Evolutionary conservation across 2,797 vertebrate genomes (phyloP).

Genomic region (Cyclura pinguis): DNA sequence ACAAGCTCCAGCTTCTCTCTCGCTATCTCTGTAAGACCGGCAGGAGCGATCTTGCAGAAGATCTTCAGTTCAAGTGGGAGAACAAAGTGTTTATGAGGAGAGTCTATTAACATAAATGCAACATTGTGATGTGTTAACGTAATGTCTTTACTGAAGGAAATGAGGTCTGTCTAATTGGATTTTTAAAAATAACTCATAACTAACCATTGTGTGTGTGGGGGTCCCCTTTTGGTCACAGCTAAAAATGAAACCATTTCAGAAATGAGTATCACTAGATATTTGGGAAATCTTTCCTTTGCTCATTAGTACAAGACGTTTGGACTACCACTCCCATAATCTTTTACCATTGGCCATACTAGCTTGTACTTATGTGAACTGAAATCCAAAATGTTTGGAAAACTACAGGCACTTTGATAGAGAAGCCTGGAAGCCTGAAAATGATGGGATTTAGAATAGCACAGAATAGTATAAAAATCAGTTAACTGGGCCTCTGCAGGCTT

Average conservation of each 20-base stretch:
- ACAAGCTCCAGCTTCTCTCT: conserved; percentile 84
- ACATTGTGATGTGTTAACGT: background rate
- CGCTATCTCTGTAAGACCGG: conserved; percentile 84
- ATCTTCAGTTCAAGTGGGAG: conserved; percentile 81
- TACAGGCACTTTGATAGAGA: no score
- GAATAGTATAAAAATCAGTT: no score
- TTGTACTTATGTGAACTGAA: background rate
- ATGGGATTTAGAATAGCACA: no score
- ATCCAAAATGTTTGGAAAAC: no score
- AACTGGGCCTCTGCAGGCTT: no score
- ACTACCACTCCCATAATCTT: no score
- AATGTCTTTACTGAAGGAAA: background rate
- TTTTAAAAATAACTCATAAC: background rate
- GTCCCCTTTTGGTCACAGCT: background rate
- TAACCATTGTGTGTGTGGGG: background rate
- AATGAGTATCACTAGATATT: background rate
- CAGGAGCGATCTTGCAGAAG: conserved; percentile 83
- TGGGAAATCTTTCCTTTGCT: background rate
- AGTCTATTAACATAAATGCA: conserved; percentile 7
- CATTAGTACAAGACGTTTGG: background rate
- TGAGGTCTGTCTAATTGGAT: background rate
- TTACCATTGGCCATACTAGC: background rate
- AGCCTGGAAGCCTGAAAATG: no score
- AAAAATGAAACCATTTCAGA: background rate
- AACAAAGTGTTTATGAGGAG: conserved; percentile 66